phyloP scores from a whole-genome alignment of 2,888 invertebrate genomes.

The Catocala fraxini region DNA sequence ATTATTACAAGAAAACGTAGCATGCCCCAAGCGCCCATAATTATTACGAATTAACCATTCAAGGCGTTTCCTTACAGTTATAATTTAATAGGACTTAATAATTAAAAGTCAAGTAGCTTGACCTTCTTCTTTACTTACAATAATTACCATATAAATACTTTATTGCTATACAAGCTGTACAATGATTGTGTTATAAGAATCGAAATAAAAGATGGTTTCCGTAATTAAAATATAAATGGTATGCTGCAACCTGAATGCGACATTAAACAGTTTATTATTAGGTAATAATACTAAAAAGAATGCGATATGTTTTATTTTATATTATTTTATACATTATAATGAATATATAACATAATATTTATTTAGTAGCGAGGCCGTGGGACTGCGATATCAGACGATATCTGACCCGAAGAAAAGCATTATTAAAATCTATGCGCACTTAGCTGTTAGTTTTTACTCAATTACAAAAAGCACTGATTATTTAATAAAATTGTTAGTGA shows the following conservation, averaged over 20 bases:
- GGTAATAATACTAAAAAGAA: conserved; percentile 15
- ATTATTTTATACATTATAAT: not conserved
- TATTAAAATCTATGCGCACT: too few species aligned
- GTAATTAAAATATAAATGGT: conserved; percentile 50
- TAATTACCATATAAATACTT: conserved; percentile 59
- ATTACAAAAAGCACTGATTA: too few species aligned
- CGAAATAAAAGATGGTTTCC: conserved; percentile 52
- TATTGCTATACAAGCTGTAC: conserved; percentile 47
- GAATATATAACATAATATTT: too few species aligned
- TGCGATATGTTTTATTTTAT: not conserved
- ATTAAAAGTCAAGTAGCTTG: conserved; percentile 65
- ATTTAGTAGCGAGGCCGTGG: too few species aligned
- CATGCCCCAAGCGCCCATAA: conserved; percentile 37
- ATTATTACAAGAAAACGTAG: conserved; percentile 29
- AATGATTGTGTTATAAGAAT: conserved; percentile 38
- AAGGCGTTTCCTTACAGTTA: conserved; percentile 73
- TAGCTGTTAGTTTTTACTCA: too few species aligned
- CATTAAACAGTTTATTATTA: conserved; percentile 22
- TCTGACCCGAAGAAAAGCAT: too few species aligned
- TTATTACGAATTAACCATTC: conserved; percentile 64
- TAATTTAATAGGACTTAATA: conserved; percentile 70
- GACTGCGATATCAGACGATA: too few species aligned
- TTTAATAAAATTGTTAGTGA: too few species aligned
- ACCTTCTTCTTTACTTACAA: conserved; percentile 62
- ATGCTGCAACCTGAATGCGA: conserved; percentile 10